Conservation (phyloP, 2,888 invertebrate genomes). For the Drosophila fungiperda region DNA sequence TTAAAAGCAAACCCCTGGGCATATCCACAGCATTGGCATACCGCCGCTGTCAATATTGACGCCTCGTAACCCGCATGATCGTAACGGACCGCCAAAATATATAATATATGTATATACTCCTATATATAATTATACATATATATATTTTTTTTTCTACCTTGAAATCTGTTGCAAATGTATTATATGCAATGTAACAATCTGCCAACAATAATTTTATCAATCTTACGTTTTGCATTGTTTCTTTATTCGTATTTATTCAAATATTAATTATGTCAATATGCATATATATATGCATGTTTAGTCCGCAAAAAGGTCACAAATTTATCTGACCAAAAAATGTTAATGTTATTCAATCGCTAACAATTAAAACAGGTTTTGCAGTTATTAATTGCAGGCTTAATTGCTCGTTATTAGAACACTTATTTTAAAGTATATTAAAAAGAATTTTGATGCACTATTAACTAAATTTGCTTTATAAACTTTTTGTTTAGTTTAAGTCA, state of each 20-base stretch:
- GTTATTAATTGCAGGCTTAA: background rate
- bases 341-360: background rate
- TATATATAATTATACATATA: background rate
- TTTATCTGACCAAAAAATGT: background rate
- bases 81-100: slow-evolving; percentile 49
- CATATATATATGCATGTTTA: background rate
- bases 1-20: slow-evolving; percentile 72
- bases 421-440: background rate
- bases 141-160: background rate
- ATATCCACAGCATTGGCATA: slow-evolving; percentile 68
- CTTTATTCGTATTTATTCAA: too few species aligned
- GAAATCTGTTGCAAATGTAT: background rate
- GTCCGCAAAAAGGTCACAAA: background rate
- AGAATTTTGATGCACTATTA: background rate
- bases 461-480: background rate
- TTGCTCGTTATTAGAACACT: background rate
- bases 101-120: slow-evolving; percentile 2
- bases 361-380: background rate
- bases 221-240: too few species aligned
- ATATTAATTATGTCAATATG: background rate
- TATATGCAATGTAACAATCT: too few species aligned
- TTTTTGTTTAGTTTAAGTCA: background rate
- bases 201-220: too few species aligned
- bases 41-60: slow-evolving; percentile 79
- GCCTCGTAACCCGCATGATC: slow-evolving; percentile 70